Base-by-base conservation (phyloP, 2,113 vertebrate species). In the Nycticorax nycticorax region DNA sequence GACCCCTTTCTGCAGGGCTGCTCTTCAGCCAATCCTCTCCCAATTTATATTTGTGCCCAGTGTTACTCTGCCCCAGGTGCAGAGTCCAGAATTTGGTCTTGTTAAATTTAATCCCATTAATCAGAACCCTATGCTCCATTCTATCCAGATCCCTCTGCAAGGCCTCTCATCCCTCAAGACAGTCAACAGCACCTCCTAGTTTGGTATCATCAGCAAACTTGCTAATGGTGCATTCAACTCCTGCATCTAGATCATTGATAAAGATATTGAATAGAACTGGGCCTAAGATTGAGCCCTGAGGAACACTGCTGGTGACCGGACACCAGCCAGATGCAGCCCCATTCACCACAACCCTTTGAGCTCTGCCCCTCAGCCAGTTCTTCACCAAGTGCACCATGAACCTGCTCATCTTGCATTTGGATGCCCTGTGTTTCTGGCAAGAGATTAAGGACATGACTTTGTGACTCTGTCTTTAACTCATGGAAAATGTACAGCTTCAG, bases 231-330 rank as follows among this genome's bases (percentile, higher is more conserved):
- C 19, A 20, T 73, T 66, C 16, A 10, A 45, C 16, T 59, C 37
- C 37, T 47, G 8, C 67, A 37, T 39, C 19, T 10, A 45, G 23
- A 20, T 33, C 0, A 0, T 8, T 72, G 35, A 32, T 53, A 39
- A 74, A 32, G 1, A 3, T 12, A 28, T 9, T 67, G 67, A 67
- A 22, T 6, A 26, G 45, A 7, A 47, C 6, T 45, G 24, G 23
- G 16, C 12, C 10, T n/a, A n/a, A 13, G 7, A 45, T 0, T 30
- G 23, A 85, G 4, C 20, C 16, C 11, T 30, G 27, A 52, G 37
- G 28, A 64, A 39, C 33, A n/a, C 19, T 0, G 1, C 27, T 22
- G 23, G 12, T 66, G 43, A 9, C 9, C 0, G 1, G 16, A 22
- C 5, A 3, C 30, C 26, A 71, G 21, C 5, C 73, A 64, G 6